Base-by-base conservation (phyloP, 2,113 vertebrate genomes). In the Turdus rufiventris region DNA sequence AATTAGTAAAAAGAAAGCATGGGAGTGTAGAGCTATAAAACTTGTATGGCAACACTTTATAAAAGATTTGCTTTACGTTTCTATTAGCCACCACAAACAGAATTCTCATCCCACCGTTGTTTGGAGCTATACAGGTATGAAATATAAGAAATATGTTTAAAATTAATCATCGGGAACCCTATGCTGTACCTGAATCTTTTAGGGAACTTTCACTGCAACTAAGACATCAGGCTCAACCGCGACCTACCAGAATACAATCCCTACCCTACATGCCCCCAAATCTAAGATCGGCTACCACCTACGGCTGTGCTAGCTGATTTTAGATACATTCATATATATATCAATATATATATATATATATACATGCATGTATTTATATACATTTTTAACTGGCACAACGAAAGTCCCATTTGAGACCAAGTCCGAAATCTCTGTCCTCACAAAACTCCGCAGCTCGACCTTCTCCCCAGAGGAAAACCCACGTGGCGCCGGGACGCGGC, bases 401-500 rank as follows among this genome's bases (percentile, higher is more conserved):
- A 20, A 91, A 76, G 31, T 24, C 47, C 9, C 8, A 1, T 47
- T n/a, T 65, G 36, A 85, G 8, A 43, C 48, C 36, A 36, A 66
- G 18, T 20, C 80, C n/a, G 51, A 95, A 74, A 84, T 28, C 72
- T 57, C 19, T 6, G 17, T 85, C 84, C 75, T 70, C 53, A 23
- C 67, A n/a, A 86, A 89, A 88, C 88, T 92, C 74, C 2, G 8
- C 50, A 57, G 36, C 76, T 89, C 66, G 63, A 42, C 85, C 88
- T 83, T 80, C 74, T 54, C 80, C 47, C 86, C 14, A 12, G 54
- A 62, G 68, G 26, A 18, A 33, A 78, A 75, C 85, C 94, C 97
- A 97, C 89, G 88, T 96, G 97, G 83, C 81, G 51, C 86, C 87
- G 71, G 77, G 70, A 87, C 38, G 40, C 8, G 61, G 73, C 48